Conservation (phyloP, 1,140 invertebrate genomes). For the Polypedilum vanderplanki region DNA sequence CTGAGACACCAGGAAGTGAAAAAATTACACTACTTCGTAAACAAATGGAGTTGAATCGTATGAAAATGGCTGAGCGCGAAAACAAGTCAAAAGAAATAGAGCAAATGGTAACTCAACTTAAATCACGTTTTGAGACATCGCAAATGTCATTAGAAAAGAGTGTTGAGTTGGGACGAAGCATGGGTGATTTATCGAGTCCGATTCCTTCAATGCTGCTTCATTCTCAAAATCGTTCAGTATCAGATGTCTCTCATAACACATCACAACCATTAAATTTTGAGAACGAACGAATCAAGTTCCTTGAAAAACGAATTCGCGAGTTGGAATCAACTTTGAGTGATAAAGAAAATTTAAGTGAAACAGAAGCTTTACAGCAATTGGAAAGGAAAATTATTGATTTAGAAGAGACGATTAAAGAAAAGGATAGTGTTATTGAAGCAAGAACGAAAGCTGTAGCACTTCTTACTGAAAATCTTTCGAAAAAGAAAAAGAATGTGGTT, state of each 20-base stretch:
- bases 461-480: conserved; percentile 65
- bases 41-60: conserved; percentile 48
- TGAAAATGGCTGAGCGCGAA: conserved; percentile 43
- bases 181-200: conserved; percentile 38
- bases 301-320: conserved; percentile 39
- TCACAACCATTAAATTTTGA: conserved; percentile 32
- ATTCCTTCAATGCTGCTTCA: conserved; percentile 16
- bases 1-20: conserved; percentile 44
- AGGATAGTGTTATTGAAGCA: conserved; percentile 77
- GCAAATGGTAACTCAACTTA: conserved; percentile 44
- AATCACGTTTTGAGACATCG: conserved; percentile 45
- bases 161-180: conserved; percentile 40
- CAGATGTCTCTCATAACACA: conserved; percentile 34
- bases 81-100: conserved; percentile 45
- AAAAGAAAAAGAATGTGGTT: conserved; percentile 62
- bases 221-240: conserved; percentile 18
- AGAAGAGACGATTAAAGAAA: conserved; percentile 74
- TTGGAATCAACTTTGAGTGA: conserved; percentile 39
- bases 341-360: conserved; percentile 43
- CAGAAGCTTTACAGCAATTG: conserved; percentile 53
- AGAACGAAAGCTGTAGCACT: conserved; percentile 73
- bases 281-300: conserved; percentile 37
- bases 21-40: conserved; percentile 47
- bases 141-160: conserved; percentile 40
- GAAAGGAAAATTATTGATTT: conserved; percentile 61